Evolutionary conservation across 2,797 vertebrate species (phyloP).

Genomic region (Cossypha heuglini): DNA sequence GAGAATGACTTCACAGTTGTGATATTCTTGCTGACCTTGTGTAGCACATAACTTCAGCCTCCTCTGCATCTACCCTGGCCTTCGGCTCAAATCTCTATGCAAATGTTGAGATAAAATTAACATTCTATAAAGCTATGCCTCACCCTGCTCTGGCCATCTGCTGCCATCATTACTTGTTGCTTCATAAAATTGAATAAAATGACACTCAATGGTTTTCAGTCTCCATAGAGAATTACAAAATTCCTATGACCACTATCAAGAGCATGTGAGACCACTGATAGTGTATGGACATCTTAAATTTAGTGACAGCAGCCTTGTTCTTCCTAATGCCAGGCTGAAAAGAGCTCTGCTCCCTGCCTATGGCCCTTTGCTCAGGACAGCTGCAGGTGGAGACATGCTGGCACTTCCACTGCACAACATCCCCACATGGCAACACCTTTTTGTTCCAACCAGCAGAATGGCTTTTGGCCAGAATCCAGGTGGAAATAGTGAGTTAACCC

Average conservation of each 20-base stretch:
- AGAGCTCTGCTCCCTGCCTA: not conserved
- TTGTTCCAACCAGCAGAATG: not conserved
- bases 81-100: not conserved
- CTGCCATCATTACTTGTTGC: not conserved
- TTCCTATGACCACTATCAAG: not conserved
- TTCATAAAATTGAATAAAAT: not conserved
- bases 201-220: not conserved
- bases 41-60: not conserved
- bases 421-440: not conserved
- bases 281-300: fast-evolving
- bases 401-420: not conserved
- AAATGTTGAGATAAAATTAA: conserved; percentile 23
- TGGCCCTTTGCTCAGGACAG: not conserved
- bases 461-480: not conserved
- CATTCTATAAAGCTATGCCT: not conserved
- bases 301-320: not conserved
- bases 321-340: not conserved
- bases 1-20: not conserved
- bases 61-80: not conserved
- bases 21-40: not conserved
- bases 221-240: not conserved
- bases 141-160: not conserved
- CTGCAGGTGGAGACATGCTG: not conserved
- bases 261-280: fast-evolving
- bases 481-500: conserved; percentile 1